Evolutionary conservation across 2,888 invertebrate genomes (phyloP), one percentile per base, ranked within the genome.

Genomic region (Neocrepidodera transversa): DNA sequence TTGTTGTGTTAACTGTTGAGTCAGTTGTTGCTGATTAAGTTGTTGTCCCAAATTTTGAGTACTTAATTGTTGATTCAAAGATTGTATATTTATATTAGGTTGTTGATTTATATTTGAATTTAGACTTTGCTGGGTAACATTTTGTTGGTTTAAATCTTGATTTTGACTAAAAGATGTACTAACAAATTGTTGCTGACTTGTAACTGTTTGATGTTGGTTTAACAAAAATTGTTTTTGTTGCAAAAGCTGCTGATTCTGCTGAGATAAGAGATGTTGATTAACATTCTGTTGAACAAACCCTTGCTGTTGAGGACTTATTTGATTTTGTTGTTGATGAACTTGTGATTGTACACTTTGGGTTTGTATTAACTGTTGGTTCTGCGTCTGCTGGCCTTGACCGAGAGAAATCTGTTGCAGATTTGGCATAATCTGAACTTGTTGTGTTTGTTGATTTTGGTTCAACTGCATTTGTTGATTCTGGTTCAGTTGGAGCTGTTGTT

Each of bases 131-230:
- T 64, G 67, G 16, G 60, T 63, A 26, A 58, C 23, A 26, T 63
- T 65, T 47, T 60, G 66, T 36, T 71, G 71, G 28, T 64, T 63
- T 16, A 61, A 30, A 42, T 59, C 60, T 32, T 65, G 61, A 38
- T 52, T 60, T 17, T 67, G 65, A 36, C 32, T 57, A 32, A 64
- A 81, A 2, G 81, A 81, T 26, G 81, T 83, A 6, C 78, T 73
- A 10, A 83, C 82, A 65, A 83, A 80, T 30, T 67, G 67, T 23
- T 60, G 63, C 67, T 70, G 71, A n/a, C 63, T 64, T 8, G 66
- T 52, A n/a, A 50, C 63, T 8, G 60, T 28, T 50, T 60, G 60
- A 42, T 66, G 68, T 57, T 67, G 67, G 45, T 60, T 64, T 16
- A 68, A 45, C 23, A 65, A 60, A 30, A 67, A 67, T 49, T 67